Evolutionary conservation across 1,140 invertebrate genomes (phyloP).

Genomic region (Mya arenaria): DNA sequence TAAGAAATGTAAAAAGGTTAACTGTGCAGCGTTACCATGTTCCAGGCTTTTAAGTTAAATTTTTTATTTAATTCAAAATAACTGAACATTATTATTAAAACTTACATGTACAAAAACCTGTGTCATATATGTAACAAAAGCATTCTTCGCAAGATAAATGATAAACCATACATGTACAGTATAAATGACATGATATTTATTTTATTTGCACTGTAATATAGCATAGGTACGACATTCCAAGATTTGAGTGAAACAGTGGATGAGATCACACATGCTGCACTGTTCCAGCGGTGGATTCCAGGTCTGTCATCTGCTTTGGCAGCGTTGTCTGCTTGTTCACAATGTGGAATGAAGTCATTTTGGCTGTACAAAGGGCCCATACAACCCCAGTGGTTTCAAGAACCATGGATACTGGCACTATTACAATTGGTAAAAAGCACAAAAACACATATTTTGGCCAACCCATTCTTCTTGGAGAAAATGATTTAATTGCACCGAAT

Average conservation of each 20-base stretch:
- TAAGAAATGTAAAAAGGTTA: too few relatives aligned
- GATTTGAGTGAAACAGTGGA: neutral
- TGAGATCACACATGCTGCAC: conserved; percentile 40
- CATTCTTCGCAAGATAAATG: neutral
- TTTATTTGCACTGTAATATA: neutral
- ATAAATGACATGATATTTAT: neutral
- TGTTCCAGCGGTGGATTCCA: conserved; percentile 32
- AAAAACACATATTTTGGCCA: conserved; percentile 90
- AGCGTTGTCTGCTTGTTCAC: conserved; percentile 56
- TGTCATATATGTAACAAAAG: neutral
- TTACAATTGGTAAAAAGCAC: conserved; percentile 50
- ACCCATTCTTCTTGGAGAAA: conserved; percentile 93
- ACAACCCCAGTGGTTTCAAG: conserved; percentile 60
- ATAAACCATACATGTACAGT: neutral
- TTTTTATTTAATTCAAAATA: too few relatives aligned
- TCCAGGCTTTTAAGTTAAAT: too few relatives aligned
- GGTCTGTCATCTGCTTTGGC: conserved; percentile 20
- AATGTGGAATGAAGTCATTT: conserved; percentile 56
- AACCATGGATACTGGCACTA: conserved; percentile 59
- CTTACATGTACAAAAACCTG: neutral
- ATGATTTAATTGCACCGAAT: conserved; percentile 97
- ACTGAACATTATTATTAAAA: too few relatives aligned
- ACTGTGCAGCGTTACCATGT: too few relatives aligned
- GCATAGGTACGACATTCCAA: neutral
- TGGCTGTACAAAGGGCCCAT: conserved; percentile 46